Evolutionary conservation across 2,113 vertebrate genomes (phyloP).

Genomic region (Equus przewalskii): DNA sequence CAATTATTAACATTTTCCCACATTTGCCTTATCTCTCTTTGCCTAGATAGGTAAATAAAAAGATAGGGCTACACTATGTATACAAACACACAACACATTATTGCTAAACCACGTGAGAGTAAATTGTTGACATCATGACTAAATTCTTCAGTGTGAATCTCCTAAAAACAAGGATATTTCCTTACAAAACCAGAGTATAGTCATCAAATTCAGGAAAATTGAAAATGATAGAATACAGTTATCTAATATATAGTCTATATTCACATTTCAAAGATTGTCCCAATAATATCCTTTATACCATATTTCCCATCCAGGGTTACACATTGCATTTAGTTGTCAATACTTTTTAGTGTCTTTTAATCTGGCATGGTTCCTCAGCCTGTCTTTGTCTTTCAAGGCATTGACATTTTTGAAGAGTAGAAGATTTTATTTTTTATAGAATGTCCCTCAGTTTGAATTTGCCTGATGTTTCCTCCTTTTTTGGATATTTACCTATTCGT

Average conservation of each 20-base stretch:
- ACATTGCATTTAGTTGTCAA: not conserved
- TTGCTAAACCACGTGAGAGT: not conserved
- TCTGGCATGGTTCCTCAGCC: not conserved
- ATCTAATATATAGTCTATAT: not conserved
- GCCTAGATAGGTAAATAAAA: not conserved
- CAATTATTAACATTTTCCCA: slow-evolving; percentile 19
- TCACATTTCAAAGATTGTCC: slow-evolving; percentile 8
- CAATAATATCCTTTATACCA: not conserved
- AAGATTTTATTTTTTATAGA: not conserved
- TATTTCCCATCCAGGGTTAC: not conserved
- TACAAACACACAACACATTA: not conserved
- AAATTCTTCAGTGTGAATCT: slow-evolving; percentile 39
- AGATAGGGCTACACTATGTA: not conserved
- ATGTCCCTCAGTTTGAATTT: not conserved
- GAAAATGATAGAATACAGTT: slow-evolving; percentile 5
- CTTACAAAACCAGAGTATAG: not conserved
- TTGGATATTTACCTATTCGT: not conserved
- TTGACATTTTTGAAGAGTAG: not conserved
- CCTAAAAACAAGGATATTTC: slow-evolving; percentile 34
- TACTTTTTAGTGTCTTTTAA: not conserved
- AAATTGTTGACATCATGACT: not conserved
- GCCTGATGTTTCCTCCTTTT: not conserved
- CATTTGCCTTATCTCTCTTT: not conserved
- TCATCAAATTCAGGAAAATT: slow-evolving; percentile 51
- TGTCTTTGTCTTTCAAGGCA: slow-evolving; percentile 39